Evolutionary conservation across 2,888 invertebrate species (phyloP).

Genomic region (Silvanus unidentatus): DNA sequence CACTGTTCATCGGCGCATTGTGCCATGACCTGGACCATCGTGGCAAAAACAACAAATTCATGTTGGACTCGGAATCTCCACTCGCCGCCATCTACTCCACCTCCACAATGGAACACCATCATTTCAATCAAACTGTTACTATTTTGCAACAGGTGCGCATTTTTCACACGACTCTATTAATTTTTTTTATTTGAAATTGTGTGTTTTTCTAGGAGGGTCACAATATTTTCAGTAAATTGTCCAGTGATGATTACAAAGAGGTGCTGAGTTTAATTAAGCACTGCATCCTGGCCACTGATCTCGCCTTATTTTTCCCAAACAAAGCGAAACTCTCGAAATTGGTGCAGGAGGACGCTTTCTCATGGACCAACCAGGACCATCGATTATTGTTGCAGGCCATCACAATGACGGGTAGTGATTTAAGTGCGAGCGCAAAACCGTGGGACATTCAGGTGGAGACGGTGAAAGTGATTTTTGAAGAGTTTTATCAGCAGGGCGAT

Average conservation of each 20-base stretch:
- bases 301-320: conserved; percentile 77
- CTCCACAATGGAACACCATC: conserved; percentile 82
- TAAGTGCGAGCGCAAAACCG: conserved; percentile 79
- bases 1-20: conserved; percentile 71
- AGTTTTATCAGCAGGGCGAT: conserved; percentile 68
- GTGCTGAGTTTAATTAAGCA: conserved; percentile 70
- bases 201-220: conserved; percentile 72
- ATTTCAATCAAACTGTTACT: conserved; percentile 82
- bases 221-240: conserved; percentile 73
- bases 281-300: conserved; percentile 79
- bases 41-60: conserved; percentile 81
- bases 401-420: conserved; percentile 77
- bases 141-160: conserved; percentile 66
- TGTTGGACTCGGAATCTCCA: conserved; percentile 76
- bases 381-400: conserved; percentile 67
- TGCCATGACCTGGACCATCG: conserved; percentile 85
- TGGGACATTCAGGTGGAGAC: conserved; percentile 77
- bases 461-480: conserved; percentile 73
- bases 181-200: too few relatives aligned
- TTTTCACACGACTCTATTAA: neutral
- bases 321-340: conserved; percentile 56
- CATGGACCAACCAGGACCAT: conserved; percentile 62
- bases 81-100: conserved; percentile 80
- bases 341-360: conserved; percentile 52
- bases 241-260: conserved; percentile 68